These are phyloP conservation scores for Apodemia zela DNA, from an alignment of 2,888 invertebrate genomes.

Conservation along the genomic window DNA sequence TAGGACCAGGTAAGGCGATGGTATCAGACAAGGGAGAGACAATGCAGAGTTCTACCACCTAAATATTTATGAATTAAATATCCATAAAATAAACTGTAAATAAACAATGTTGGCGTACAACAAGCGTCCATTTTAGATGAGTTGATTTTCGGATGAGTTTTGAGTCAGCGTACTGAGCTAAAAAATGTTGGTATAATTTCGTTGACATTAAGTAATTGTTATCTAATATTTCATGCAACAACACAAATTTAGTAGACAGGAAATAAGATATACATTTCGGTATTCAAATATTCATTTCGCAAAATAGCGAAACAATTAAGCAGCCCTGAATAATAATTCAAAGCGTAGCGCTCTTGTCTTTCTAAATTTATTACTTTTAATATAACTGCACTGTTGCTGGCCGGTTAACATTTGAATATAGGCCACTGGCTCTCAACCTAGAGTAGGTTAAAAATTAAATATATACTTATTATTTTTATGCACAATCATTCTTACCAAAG, in stretches of 20 bases:
- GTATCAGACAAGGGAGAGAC: too few relatives aligned
- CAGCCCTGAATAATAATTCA: slow-evolving; percentile 12
- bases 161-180: too few relatives aligned
- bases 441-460: too few relatives aligned
- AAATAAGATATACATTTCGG: slow-evolving; percentile 5
- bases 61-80: too few relatives aligned
- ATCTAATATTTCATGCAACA: background rate
- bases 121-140: too few relatives aligned
- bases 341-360: slow-evolving; percentile 11
- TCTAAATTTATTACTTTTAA: slow-evolving; percentile 14
- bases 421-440: background rate
- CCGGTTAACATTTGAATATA: slow-evolving; percentile 1
- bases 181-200: background rate
- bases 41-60: too few relatives aligned
- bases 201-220: background rate
- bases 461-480: too few relatives aligned
- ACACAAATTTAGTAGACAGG: background rate
- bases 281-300: slow-evolving; percentile 9
- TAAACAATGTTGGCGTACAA: too few relatives aligned
- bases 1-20: too few relatives aligned
- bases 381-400: slow-evolving; percentile 13
- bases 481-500: too few relatives aligned
- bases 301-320: slow-evolving; percentile 15
- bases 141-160: too few relatives aligned
- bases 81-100: too few relatives aligned